Base-by-base conservation (phyloP, 1,140 invertebrate genomes). In the Pseudomyrmex gracilis region DNA sequence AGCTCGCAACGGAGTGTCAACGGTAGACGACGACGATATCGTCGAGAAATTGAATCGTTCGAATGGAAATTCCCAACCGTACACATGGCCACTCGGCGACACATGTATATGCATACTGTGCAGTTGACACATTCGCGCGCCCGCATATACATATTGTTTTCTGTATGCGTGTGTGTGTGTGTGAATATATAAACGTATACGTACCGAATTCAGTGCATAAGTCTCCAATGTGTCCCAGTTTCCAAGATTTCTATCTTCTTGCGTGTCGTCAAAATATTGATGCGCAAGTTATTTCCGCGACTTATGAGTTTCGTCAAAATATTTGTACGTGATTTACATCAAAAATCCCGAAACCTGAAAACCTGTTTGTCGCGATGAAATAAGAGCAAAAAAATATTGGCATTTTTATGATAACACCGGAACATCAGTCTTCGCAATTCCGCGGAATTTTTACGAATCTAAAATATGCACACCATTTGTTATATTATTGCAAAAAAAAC, bases 41-140 rank as follows among this genome's bases (percentile, higher is more conserved):
- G 80, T 60, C 67, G 86, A 85, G 85, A 90, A 89, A 91, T 90
- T 90, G 84, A 91, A 90, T 90, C 84, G 82, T 76, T 60, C 73
- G 61, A 86, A 90, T 90, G 86, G 85, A 90, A 90, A 91, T 90
- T 89, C 84, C 49, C 51, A 12, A 45, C n/a, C 45, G 61, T 43
- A 70, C 20, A 53, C 61, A 49, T 53, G 57, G 64, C 71, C 20
- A 51, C 51, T 66, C 71, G n/a, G 34, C 51, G 13, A 82, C 47
- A 45, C 20, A 63, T 47, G 57, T 73, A 82, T 61, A 63, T 49
- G 24, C 43, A 66, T 12, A 66, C 58, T 13, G n/a, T 47, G 15
- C 34, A 51, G 12, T 9, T 60, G n/a, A 15, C 17, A 17, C 15
- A 34, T 17, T 55, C 34, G 17, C 34, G 47, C 3, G n/a, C 9